Evolutionary conservation across 1,140 invertebrate species (phyloP).

Genomic region (Akabosia matsudoensis): DNA sequence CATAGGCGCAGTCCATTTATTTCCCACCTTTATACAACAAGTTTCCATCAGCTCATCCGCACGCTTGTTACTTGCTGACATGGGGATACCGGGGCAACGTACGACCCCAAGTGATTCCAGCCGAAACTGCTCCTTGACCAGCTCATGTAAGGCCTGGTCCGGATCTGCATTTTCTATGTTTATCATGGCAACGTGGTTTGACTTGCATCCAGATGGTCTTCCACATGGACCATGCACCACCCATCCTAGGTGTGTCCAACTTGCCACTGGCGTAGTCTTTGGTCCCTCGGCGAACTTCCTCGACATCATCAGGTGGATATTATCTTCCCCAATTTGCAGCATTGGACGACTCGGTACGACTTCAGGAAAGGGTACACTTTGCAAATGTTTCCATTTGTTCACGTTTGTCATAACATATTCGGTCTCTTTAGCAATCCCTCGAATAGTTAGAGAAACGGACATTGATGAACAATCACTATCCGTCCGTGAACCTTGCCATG

Average conservation of each 20-base stretch:
- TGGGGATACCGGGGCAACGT: background rate
- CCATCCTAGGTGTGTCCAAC: conserved; percentile 30
- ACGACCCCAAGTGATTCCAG: conserved; percentile 32
- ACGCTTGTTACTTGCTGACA: conserved; percentile 19
- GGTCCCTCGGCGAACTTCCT: background rate
- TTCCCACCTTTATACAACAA: conserved; percentile 15
- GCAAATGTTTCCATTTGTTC: conserved; percentile 14
- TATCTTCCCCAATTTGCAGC: conserved; percentile 27
- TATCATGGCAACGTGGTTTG: background rate
- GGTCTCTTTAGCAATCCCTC: background rate
- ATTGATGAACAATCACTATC: background rate
- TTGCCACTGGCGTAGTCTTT: background rate
- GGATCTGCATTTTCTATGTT: background rate
- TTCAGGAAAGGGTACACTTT: background rate
- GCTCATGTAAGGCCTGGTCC: background rate
- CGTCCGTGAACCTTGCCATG: background rate
- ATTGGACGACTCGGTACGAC: background rate
- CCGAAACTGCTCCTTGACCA: conserved; percentile 31
- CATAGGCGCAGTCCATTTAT: conserved; percentile 37
- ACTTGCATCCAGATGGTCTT: background rate
- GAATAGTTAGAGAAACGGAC: background rate
- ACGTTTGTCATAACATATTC: background rate
- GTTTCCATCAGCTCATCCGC: conserved; percentile 17
- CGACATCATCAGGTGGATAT: background rate
- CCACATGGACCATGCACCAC: conserved; percentile 8